Percentiles rank a stretch among this genome's conserved stretches.
phyloP scores from a whole-genome alignment of 2,113 vertebrate genomes.

The Macrotus californicus region DNA sequence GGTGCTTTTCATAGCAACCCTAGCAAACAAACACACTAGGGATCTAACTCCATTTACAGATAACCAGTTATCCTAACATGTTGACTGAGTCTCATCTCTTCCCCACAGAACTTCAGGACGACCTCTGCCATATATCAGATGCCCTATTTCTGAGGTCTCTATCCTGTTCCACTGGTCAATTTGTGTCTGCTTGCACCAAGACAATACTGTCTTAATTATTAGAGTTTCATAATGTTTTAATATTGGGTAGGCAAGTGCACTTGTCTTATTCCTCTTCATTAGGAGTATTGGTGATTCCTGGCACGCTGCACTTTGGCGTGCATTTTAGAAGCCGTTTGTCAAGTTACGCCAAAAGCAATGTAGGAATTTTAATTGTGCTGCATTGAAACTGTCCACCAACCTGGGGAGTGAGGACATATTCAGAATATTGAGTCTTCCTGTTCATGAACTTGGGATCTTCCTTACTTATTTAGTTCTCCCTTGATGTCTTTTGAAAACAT shows the following conservation, averaged over 20 bases:
- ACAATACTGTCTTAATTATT: not conserved
- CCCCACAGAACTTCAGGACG: not conserved
- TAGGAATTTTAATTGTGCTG: not conserved
- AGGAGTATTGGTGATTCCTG: not conserved
- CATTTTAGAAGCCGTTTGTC: not conserved
- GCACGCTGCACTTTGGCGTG: not conserved
- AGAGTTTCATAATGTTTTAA: not conserved
- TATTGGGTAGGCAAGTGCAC: not conserved
- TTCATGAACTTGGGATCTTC: not conserved
- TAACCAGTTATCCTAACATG: not conserved
- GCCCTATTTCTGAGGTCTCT: too few species aligned
- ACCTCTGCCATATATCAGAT: not conserved
- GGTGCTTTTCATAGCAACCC: not conserved
- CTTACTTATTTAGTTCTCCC: not conserved
- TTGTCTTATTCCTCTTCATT: not conserved
- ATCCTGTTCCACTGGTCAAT: not conserved
- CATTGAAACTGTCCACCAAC: not conserved
- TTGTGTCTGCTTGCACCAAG: not conserved
- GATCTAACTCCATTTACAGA: not conserved
- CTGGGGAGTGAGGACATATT: not conserved
- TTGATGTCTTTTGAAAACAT: not conserved
- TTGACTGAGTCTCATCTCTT: not conserved
- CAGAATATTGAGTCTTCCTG: not conserved
- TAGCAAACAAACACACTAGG: not conserved
- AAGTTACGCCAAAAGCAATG: not conserved